A percentile compares a stretch with the other conserved stretches of the same genome.
phyloP scores from a whole-genome alignment of 1,140 invertebrate genomes.

The Hesperophylax magnus region DNA sequence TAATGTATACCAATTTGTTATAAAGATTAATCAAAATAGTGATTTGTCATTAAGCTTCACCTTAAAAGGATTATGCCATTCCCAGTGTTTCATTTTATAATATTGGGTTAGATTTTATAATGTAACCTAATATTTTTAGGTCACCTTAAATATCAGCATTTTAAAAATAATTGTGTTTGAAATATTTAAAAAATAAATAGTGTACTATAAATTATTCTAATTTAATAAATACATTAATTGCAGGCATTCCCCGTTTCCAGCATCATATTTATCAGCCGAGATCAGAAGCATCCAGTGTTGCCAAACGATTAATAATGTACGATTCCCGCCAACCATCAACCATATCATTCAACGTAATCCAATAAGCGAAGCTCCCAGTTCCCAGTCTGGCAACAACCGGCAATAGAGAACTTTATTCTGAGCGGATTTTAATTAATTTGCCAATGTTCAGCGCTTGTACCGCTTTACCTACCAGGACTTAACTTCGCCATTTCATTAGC shows the following conservation, averaged over 20 bases:
- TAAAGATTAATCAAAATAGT: too few relatives aligned
- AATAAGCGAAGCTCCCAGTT: slow-evolving; percentile 47
- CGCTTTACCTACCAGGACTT: not conserved
- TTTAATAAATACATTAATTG: too few relatives aligned
- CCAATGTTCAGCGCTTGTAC: slow-evolving; percentile 47
- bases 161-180: too few relatives aligned
- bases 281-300: slow-evolving; percentile 47
- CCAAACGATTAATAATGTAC: slow-evolving; percentile 53
- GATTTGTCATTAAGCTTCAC: too few relatives aligned
- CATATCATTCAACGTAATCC: slow-evolving; percentile 53
- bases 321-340: slow-evolving; percentile 46
- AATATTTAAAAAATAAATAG: too few relatives aligned
- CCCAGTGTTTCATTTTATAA: too few relatives aligned
- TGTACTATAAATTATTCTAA: too few relatives aligned
- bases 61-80: too few relatives aligned
- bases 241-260: not conserved
- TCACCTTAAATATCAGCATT: too few relatives aligned
- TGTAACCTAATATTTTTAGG: too few relatives aligned
- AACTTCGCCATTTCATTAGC: slow-evolving; percentile 5
- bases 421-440: slow-evolving; percentile 48
- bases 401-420: slow-evolving; percentile 48
- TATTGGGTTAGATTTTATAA: too few relatives aligned
- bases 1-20: too few relatives aligned
- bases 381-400: not conserved
- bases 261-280: not conserved